phyloP scores from a whole-genome alignment of 2,888 invertebrate genomes.

The Pammene aurita region DNA sequence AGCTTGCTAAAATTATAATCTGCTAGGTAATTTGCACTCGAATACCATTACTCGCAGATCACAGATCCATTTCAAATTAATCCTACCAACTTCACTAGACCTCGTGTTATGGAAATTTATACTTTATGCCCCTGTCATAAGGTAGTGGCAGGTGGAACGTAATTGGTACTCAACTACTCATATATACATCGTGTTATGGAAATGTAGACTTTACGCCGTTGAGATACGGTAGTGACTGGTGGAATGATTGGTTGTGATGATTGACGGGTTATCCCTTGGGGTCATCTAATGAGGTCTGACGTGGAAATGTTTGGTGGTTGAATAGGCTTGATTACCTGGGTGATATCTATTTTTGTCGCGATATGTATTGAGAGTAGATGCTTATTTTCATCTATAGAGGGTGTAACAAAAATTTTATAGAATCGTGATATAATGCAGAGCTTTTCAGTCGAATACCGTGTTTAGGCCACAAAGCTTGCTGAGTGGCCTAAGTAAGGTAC shows the following conservation, averaged over 20 bases:
- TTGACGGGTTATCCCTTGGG: conserved; percentile 29
- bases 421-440: too few relatives aligned
- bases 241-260: conserved; percentile 18
- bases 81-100: neutral
- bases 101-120: neutral
- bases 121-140: neutral
- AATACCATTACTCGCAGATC: conserved; percentile 33
- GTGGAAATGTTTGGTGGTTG: conserved; percentile 4
- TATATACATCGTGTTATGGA: neutral
- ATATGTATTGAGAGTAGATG: too few relatives aligned
- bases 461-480: too few relatives aligned
- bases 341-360: neutral
- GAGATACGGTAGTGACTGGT: neutral
- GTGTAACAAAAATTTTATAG: too few relatives aligned
- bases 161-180: too few relatives aligned
- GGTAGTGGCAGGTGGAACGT: neutral
- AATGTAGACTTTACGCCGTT: neutral
- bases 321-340: conserved; percentile 3
- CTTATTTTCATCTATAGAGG: too few relatives aligned
- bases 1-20: neutral
- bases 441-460: too few relatives aligned
- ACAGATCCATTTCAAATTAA: conserved; percentile 36
- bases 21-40: conserved; percentile 31
- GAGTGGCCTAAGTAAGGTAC: too few relatives aligned
- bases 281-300: conserved; percentile 25